These are phyloP conservation scores for Sympetrum striolatum DNA, from an alignment of 2,888 invertebrate genomes.

Conservation along the genomic window DNA sequence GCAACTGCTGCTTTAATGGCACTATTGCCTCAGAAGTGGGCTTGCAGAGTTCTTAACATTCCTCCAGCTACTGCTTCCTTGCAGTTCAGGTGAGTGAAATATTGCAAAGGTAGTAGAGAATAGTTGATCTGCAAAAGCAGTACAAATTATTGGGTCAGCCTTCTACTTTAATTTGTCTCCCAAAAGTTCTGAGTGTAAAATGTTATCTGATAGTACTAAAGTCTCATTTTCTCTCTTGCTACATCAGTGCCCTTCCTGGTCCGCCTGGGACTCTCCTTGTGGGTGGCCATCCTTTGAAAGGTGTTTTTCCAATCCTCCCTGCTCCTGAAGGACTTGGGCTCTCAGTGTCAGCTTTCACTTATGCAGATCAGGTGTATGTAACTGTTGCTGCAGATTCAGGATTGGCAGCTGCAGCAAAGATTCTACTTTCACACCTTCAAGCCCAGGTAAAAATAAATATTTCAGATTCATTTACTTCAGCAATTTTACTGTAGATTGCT, in stretches of 20 bases:
- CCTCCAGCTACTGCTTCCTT: constrained; percentile 15
- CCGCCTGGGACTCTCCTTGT: constrained; percentile 59
- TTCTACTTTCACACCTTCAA: constrained; percentile 53
- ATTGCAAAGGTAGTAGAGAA: too few relatives aligned
- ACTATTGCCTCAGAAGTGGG: constrained; percentile 52
- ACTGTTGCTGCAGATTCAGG: constrained; percentile 59
- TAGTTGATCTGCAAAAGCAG: too few relatives aligned
- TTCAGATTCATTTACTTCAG: too few relatives aligned
- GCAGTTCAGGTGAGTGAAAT: constrained; percentile 4
- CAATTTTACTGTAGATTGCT: too few relatives aligned
- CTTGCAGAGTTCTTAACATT: constrained; percentile 19
- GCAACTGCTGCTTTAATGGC: constrained; percentile 60
- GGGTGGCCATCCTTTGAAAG: constrained; percentile 57
- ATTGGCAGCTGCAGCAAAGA: constrained; percentile 52
- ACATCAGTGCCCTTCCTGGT: constrained; percentile 59
- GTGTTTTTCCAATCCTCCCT: constrained; percentile 60
- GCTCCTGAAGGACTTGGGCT: constrained; percentile 60
- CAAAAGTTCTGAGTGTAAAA: not conserved
- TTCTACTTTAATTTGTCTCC: not conserved
- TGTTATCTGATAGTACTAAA: not conserved
- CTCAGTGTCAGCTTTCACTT: constrained; percentile 63
- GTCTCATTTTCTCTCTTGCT: not conserved
- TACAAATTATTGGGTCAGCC: too few relatives aligned
- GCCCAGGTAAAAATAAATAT: constrained; percentile 51
- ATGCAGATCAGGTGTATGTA: constrained; percentile 62